Conservation (phyloP, 2,113 vertebrate species). For the Lycocorax pyrrhopterus region DNA sequence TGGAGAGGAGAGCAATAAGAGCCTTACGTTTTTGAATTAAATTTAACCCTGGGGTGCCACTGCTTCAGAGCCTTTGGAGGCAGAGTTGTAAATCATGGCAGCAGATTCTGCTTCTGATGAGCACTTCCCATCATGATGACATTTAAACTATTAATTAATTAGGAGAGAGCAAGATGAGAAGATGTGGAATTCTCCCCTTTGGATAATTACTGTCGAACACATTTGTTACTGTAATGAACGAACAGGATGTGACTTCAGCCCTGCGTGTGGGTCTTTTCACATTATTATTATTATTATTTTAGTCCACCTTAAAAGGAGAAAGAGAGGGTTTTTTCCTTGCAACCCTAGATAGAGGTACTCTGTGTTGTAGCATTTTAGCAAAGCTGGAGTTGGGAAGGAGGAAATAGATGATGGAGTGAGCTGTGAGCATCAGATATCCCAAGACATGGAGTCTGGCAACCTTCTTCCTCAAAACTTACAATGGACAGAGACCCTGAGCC, state of each 20-base stretch:
- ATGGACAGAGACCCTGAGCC: not conserved
- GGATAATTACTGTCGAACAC: slow-evolving; percentile 70
- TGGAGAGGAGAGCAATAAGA: slow-evolving; percentile 67
- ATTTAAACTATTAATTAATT: slow-evolving; percentile 89
- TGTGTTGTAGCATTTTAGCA: not conserved
- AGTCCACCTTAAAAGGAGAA: not conserved
- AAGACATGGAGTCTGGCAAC: fast-evolving
- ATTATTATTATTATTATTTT: not conserved
- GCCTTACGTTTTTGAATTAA: slow-evolving; percentile 75
- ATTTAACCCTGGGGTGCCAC: slow-evolving; percentile 78
- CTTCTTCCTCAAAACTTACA: not conserved
- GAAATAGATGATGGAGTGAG: fast-evolving
- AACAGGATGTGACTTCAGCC: slow-evolving; percentile 53
- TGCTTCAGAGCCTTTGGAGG: slow-evolving; percentile 60
- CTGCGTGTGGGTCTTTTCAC: not conserved
- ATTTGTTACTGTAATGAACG: slow-evolving; percentile 69
- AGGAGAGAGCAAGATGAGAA: slow-evolving; percentile 76
- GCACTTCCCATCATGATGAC: slow-evolving; percentile 79
- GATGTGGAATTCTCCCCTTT: slow-evolving; percentile 70
- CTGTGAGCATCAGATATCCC: fast-evolving
- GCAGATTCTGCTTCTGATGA: slow-evolving; percentile 78
- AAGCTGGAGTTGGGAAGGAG: not conserved
- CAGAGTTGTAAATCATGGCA: slow-evolving; percentile 75
- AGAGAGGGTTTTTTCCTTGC: not conserved
- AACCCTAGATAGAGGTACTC: not conserved